Base-by-base conservation (phyloP, 2,797 vertebrate species). In the Sciurus vulgaris region DNA sequence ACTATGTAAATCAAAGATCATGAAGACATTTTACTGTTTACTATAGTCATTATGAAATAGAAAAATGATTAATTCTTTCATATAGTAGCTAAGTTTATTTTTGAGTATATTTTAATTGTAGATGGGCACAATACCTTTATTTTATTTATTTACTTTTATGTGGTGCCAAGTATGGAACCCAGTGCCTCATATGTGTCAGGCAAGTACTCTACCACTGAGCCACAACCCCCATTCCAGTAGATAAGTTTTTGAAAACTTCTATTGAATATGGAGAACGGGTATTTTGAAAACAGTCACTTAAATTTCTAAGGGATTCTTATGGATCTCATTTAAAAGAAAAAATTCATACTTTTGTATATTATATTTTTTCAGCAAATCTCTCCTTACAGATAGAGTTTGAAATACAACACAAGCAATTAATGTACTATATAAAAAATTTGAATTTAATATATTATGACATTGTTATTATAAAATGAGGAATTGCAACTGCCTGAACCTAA, bases 311-410 rank as follows among this genome's bases (percentile, higher is more conserved):
- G 0, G 87, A 79, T 70, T 89, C 30, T 73, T 49, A 26, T 41
- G 73, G 78, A 33, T 70, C 28, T 81, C 15, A 76, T 78, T 67
- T 56, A 51, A 92, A 89, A 76, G 3, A 96, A 77, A 81, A 47
- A 70, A 61, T n/a, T 30, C 28, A 3, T 61, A 38, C 9, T 54
- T 77, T 70, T n/a, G 2, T 30, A 59, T 3, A 72, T 44, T 74
- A 76, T 10, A 35, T 47, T 79, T 74, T 72, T 56, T 49, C 54
- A 87, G 15, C 69, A 38, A 84, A 41, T 91, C 41, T 26, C 12
- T 73, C 26, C 20, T 70, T 89, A 92, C 1, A 70, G 13, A 51
- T 28, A 41, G 38, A 10, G 4, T 81, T 81, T 41, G 72, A 7
- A 38, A 85, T 85, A 73, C 44, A 89, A 26, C 2, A 56, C 18